A percentile compares a stretch with the other conserved stretches of the same genome.
These are phyloP conservation scores for Penelope pileata DNA, from an alignment of 2,113 vertebrate species.

Conservation along the genomic window DNA sequence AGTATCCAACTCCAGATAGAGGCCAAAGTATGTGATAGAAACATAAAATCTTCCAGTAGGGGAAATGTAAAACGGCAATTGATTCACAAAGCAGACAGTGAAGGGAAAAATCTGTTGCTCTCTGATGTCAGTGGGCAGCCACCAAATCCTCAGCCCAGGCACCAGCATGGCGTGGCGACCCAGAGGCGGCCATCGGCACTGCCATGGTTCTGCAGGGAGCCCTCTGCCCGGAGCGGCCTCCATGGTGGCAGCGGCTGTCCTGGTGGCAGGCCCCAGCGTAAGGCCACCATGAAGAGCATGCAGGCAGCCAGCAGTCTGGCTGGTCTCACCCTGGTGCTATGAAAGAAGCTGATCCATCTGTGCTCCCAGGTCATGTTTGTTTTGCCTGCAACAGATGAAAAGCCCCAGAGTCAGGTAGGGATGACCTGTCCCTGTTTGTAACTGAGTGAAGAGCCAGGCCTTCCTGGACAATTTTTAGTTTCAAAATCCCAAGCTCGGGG, in stretches of 20 bases:
- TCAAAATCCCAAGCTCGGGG: neutral
- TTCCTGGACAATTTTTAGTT: neutral
- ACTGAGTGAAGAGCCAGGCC: neutral
- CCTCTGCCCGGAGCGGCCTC: no score
- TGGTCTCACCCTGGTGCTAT: accelerated
- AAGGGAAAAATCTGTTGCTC: neutral
- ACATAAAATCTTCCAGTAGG: neutral
- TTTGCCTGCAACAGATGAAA: neutral
- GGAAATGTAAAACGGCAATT: neutral
- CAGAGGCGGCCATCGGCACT: no score
- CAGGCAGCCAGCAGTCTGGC: no score
- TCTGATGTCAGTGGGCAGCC: neutral
- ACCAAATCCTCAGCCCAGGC: neutral
- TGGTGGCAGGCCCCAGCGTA: accelerated
- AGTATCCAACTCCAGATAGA: neutral
- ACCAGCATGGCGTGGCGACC: neutral
- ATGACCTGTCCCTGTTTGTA: neutral
- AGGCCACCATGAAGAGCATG: accelerated
- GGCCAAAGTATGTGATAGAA: neutral
- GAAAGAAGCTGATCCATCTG: accelerated
- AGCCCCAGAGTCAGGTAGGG: neutral
- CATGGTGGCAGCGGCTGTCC: no score
- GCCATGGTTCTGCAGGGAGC: no score
- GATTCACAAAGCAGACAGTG: conserved; percentile 4
- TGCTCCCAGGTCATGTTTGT: neutral